Conservation (phyloP, 1,140 invertebrate genomes). For the Drosophila fuyamai region DNA sequence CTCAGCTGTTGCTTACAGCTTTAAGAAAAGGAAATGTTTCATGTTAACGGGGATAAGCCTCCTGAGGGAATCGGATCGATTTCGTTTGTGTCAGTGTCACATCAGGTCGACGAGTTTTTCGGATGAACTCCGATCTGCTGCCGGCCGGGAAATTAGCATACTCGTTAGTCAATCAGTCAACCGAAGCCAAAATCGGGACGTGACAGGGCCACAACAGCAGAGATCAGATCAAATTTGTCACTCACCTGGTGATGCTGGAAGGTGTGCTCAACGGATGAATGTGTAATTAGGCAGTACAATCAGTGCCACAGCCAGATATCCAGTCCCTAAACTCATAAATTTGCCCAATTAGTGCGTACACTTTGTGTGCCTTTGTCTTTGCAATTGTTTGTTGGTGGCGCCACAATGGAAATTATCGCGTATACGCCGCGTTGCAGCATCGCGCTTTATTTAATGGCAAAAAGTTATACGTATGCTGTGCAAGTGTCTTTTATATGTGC, state of each 20-base stretch:
- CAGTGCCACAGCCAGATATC: constrained; percentile 34
- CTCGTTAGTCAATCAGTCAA: constrained; percentile 49
- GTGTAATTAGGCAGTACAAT: constrained; percentile 64
- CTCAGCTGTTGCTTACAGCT: neutral
- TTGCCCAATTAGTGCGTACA: constrained; percentile 56
- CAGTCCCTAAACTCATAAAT: constrained; percentile 14
- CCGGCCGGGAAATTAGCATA: constrained; percentile 60
- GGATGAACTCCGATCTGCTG: constrained; percentile 8
- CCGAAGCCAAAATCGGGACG: constrained; percentile 6
- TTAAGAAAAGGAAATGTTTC: neutral
- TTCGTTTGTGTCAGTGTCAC: constrained; percentile 32
- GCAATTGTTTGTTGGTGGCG: constrained; percentile 35
- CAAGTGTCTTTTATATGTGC: neutral
- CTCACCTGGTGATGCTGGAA: constrained; percentile 3
- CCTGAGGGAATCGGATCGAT: neutral
- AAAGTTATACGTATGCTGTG: constrained; percentile 37
- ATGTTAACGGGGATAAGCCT: neutral
- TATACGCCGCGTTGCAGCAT: constrained; percentile 33
- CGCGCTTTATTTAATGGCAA: constrained; percentile 49
- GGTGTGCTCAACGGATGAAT: neutral
- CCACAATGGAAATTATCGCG: constrained; percentile 52
- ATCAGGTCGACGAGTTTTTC: neutral
- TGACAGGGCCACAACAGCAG: constrained; percentile 10
- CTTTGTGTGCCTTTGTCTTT: constrained; percentile 14
- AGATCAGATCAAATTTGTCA: constrained; percentile 42